Evolutionary conservation across 2,113 vertebrate species (phyloP), one percentile per base, ranked within the genome.

Genomic region (Elephas maximus): DNA sequence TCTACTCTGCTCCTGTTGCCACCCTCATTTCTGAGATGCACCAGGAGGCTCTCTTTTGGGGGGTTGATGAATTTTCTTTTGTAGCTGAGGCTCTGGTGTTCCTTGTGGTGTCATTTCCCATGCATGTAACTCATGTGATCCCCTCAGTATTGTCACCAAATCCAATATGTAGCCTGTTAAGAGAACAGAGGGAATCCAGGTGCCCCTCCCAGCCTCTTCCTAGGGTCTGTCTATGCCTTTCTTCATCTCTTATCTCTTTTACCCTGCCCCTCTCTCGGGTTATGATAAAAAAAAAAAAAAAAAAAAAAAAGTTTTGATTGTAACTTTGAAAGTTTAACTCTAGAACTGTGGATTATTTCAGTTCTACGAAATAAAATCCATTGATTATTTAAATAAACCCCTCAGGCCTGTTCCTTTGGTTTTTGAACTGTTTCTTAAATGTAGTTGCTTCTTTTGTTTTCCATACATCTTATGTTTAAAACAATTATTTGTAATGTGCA

Each of bases 301-400:
- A 53, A 8, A 53, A 8, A 53, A 53, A 96, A 80, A 30, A 67
- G 33, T 93, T 69, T 91, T 95, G 87, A 74, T 90, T 76, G 20
- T 88, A 90, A 48, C 51, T 96, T 94, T 93, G 82, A 28, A 87
- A 94, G 57, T 94, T 96, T 83, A 96, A 41, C 92, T 89, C 86
- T 97, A 94, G 45, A 95, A 96, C 45, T 5, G 1, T 69, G 90
- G 76, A 87, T 63, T 88, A 78, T 94, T 93, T 96, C 45, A 93
- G 20, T 97, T 97, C 91, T 93, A 83, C 44, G 44, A 97, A 97
- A 96, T 98, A 97, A 98, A 98, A 95, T 17, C 17, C 0, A 33
- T 96, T 98, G 65, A 97, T 91, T 62, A 44, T 48, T 89, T 90
- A 94, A 90, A 26, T 65, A 65, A 91, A 88, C 20, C 65, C 63